Evolutionary conservation across 2,888 invertebrate species (phyloP), one percentile per base, ranked within the genome.

Genomic region (Drosophila infuscata): DNA sequence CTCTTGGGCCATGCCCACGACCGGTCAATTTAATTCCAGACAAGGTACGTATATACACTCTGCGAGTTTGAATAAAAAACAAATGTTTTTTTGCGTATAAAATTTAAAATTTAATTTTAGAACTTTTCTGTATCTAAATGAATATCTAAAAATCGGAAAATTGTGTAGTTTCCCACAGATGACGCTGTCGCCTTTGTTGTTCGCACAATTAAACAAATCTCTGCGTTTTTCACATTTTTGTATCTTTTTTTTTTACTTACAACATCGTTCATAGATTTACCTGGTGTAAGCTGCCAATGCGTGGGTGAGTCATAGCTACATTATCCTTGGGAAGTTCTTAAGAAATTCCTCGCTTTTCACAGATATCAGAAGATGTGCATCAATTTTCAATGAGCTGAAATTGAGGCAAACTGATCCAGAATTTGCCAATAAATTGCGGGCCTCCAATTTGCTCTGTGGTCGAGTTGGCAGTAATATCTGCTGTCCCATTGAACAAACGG

Each of bases 391-490:
- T 8, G 82, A 90, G 5, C 69, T 93, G 1, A 61, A 67, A 9
- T 15, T 58, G 0, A 91, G 82, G 46, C 88, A 86, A 36, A 76
- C 35, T 3, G 92, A 93, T 75, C 30, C 63, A 2, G 73, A 51
- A 1, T 92, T 91, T 38, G 78, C 75, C 0, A 80, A 81, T 6
- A 90, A 79, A 33, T 51, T 93, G 32, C 82, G 85, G 20, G 76
- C 80, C 4, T 93, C 93, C 0, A 92, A 93, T 68, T 33, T 59
- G 11, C 70, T 92, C 7, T 93, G 93, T 38, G 79, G 83, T 4
- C 61, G 67, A 1, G 32, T 57, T 25, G 88, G 81, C 15, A 82
- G 86, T 6, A 76, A 74, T 17, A 80, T 92, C 3, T 93, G 93
- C 60, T 93, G 93, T 63, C 93, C 93, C 25, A 76, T 71, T 5